Conservation (phyloP, 2,113 vertebrate species). For the Montifringilla adamsi region DNA sequence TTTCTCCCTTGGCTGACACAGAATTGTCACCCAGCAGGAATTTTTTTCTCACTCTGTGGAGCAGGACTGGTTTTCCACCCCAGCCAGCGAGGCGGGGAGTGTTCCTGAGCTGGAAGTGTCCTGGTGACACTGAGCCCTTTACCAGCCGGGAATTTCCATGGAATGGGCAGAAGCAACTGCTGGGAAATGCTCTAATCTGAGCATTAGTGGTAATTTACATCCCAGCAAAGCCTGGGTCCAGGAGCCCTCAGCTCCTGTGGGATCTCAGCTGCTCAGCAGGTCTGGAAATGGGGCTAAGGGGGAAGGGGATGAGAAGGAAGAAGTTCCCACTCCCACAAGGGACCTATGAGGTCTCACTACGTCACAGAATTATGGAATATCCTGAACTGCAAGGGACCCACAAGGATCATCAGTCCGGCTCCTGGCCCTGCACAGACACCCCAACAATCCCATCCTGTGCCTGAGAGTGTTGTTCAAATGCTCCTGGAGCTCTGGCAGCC, state of each 20-base stretch:
- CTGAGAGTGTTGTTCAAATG: neutral
- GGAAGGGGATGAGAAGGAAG: neutral
- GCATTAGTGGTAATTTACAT: neutral
- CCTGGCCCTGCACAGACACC: neutral
- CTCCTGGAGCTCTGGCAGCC: neutral
- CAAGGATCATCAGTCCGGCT: neutral
- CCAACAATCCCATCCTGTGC: neutral
- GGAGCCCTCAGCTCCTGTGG: neutral
- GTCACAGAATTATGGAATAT: neutral
- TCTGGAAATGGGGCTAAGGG: neutral
- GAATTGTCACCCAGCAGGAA: neutral
- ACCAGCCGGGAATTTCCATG: fast-evolving
- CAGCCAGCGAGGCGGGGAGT: neutral
- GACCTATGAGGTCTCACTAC: fast-evolving
- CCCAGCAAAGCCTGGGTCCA: neutral
- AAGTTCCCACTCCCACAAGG: neutral
- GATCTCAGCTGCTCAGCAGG: neutral
- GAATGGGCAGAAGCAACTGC: neutral
- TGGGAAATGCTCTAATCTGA: neutral
- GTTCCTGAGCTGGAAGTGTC: neutral
- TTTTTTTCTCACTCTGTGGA: neutral
- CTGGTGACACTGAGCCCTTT: neutral
- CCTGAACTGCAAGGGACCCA: neutral
- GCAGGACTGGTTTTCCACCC: neutral
- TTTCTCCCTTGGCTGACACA: neutral